Evolutionary conservation across 2,113 vertebrate species (phyloP).

Genomic region (Numenius arquata): DNA sequence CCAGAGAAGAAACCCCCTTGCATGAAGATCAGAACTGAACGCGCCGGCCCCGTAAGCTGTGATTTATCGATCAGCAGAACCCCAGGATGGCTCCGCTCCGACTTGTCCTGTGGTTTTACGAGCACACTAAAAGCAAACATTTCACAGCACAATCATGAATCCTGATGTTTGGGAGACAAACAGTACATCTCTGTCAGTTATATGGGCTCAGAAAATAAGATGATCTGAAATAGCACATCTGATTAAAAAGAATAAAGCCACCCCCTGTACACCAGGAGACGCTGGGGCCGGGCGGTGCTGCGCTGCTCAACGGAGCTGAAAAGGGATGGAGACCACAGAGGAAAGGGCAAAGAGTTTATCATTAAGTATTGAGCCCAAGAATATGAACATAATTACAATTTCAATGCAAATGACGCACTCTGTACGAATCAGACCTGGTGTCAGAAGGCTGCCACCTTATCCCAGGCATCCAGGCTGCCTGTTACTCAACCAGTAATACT

Average conservation of each 20-base stretch:
- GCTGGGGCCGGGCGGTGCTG: rapidly evolving
- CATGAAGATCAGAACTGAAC: not conserved
- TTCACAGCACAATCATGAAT: not conserved
- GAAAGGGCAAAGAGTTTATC: not conserved
- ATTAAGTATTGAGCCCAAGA: not conserved
- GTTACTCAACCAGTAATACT: not conserved
- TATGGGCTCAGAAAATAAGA: not conserved
- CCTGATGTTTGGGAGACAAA: not conserved
- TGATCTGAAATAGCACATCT: not conserved
- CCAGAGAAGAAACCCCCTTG: not conserved
- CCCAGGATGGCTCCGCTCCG: not conserved
- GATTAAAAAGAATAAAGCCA: not conserved
- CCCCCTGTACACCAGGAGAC: not conserved
- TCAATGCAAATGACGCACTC: not conserved
- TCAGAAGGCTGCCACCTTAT: not conserved
- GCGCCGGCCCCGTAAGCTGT: not conserved
- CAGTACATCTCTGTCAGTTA: not conserved
- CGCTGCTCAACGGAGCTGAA: not conserved
- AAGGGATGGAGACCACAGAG: not conserved
- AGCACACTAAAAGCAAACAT: conserved; percentile 4
- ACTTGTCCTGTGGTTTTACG: not conserved
- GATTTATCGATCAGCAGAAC: not conserved
- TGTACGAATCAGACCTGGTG: not conserved
- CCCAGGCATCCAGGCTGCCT: not conserved
- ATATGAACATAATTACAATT: not conserved